phyloP scores from a whole-genome alignment of 30 jellyfish, hydroid and myxozoan genomes.

The Cassiopea andromeda region DNA sequence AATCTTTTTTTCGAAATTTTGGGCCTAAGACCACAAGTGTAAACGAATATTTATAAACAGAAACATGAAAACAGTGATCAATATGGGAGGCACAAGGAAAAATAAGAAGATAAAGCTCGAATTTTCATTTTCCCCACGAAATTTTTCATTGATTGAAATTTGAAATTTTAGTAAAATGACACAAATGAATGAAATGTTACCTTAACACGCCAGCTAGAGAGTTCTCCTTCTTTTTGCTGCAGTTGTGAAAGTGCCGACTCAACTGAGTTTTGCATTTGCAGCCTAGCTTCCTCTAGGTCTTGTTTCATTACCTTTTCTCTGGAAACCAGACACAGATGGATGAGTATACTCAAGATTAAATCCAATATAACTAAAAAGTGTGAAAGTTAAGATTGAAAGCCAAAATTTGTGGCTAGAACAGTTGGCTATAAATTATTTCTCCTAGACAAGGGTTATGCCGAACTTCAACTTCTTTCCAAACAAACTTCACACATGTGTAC shows the following conservation, averaged over 20 bases:
- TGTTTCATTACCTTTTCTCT: conserved; percentile 65
- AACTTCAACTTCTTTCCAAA: too few species aligned
- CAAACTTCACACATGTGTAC: too few species aligned
- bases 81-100: background rate
- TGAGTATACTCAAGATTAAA: too few species aligned
- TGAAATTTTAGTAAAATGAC: too few species aligned
- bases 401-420: too few species aligned
- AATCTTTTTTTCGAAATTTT: conserved; percentile 49
- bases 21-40: conserved; percentile 24
- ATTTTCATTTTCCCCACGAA: too few species aligned
- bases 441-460: too few species aligned
- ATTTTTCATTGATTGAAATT: too few species aligned
- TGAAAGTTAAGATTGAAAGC: too few species aligned
- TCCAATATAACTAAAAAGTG: too few species aligned
- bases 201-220: conserved; percentile 60
- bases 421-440: too few species aligned
- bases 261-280: conserved; percentile 49
- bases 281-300: conserved; percentile 68
- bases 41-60: background rate
- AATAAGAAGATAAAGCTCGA: background rate
- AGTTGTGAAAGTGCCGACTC: conserved; percentile 66
- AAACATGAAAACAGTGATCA: too few species aligned
- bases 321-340: background rate
- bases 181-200: conserved; percentile 1
- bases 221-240: conserved; percentile 80